Percentiles rank a stretch among this genome's conserved stretches.
Conservation (phyloP, 1,140 invertebrate species). For the Calliphora vicina region DNA sequence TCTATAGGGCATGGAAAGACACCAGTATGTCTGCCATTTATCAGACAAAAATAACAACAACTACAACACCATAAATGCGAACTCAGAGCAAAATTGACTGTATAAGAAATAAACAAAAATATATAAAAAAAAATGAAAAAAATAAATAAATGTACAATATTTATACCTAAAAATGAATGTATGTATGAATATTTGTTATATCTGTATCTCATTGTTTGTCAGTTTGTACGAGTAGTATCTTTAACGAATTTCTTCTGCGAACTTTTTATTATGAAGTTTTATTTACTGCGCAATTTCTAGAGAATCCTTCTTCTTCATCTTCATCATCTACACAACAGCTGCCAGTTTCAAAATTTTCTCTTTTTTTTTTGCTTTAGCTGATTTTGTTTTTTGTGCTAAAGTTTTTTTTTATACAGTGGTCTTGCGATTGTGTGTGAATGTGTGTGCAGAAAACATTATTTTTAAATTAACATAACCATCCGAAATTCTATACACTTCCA, state of each 20-base stretch:
- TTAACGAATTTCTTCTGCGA: neutral
- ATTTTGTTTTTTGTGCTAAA: neutral
- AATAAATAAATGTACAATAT: neutral
- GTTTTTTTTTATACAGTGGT: no score
- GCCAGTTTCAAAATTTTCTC: slow-evolving; percentile 20
- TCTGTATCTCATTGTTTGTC: no score
- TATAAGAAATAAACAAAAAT: neutral
- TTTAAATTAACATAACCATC: neutral
- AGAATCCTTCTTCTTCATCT: slow-evolving; percentile 14
- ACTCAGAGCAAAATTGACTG: neutral
- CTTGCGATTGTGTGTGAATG: neutral
- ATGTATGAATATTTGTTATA: neutral
- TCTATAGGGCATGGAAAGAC: neutral
- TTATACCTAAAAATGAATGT: neutral
- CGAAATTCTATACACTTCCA: neutral
- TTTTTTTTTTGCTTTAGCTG: neutral
- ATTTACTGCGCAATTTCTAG: slow-evolving; percentile 29
- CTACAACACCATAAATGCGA: neutral
- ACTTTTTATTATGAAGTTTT: slow-evolving; percentile 22
- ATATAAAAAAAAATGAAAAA: neutral
- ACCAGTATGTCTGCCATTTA: slow-evolving; percentile 33
- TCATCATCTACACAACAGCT: slow-evolving; percentile 12
- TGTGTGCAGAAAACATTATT: neutral
- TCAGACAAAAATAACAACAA: neutral
- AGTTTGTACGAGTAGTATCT: neutral